These are phyloP conservation scores for Epirrhoe tristata DNA, from an alignment of 2,888 invertebrate genomes.

Conservation along the genomic window DNA sequence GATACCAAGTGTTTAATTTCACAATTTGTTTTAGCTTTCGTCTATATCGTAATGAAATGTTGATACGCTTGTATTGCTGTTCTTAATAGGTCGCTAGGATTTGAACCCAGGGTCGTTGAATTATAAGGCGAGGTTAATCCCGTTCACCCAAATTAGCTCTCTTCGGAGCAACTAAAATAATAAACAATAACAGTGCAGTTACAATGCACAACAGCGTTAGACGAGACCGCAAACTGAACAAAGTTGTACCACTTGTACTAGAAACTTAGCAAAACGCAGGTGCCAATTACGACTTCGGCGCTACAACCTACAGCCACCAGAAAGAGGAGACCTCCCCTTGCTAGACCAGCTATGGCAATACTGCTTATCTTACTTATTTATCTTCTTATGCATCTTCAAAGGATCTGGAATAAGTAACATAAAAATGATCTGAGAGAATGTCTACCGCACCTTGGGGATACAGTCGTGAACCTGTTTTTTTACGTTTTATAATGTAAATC, in stretches of 20 bases:
- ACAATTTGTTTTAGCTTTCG: too few relatives aligned
- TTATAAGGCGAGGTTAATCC: not conserved
- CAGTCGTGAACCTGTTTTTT: too few relatives aligned
- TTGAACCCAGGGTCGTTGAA: too few relatives aligned
- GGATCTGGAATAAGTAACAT: too few relatives aligned
- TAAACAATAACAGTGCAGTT: constrained; percentile 15
- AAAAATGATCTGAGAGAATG: too few relatives aligned
- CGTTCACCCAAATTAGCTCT: not conserved
- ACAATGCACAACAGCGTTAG: constrained; percentile 21
- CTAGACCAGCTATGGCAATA: not conserved
- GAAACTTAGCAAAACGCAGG: constrained; percentile 70
- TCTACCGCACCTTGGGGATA: too few relatives aligned
- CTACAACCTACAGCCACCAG: constrained; percentile 17
- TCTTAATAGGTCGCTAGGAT: too few relatives aligned
- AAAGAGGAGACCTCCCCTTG: constrained; percentile 4
- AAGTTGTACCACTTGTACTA: constrained; percentile 52
- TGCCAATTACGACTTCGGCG: constrained; percentile 70
- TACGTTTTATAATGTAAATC: too few relatives aligned
- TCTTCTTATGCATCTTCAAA: too few relatives aligned
- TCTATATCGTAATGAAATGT: too few relatives aligned
- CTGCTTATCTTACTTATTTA: not conserved
- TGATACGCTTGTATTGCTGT: too few relatives aligned
- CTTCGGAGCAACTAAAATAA: not conserved
- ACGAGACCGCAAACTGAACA: constrained; percentile 37
- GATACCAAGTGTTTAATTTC: too few relatives aligned